Percentiles rank a stretch among this genome's conserved stretches.
phyloP scores from a whole-genome alignment of 2,888 invertebrate species.

The Amphipoea lucens region DNA sequence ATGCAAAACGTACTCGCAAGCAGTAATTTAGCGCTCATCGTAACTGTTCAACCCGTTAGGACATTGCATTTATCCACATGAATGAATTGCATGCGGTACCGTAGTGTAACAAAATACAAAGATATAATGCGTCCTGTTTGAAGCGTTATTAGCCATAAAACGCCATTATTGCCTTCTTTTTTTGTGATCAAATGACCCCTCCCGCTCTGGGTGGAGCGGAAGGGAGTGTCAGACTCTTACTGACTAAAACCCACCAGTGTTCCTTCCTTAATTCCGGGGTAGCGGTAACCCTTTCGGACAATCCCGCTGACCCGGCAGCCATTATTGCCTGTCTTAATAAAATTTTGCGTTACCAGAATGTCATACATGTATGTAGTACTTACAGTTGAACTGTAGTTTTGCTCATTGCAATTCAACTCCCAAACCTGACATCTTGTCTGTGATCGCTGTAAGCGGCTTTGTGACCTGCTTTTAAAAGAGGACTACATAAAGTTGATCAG shows the following conservation, averaged over 20 bases:
- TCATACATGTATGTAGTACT: neutral
- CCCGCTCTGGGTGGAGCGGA: too few relatives aligned
- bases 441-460: neutral
- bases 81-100: conserved; percentile 43
- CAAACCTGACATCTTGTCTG: neutral
- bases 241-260: too few relatives aligned
- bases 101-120: conserved; percentile 25
- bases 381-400: neutral
- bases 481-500: neutral
- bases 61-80: conserved; percentile 36
- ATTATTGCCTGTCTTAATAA: neutral
- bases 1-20: conserved; percentile 43
- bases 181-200: too few relatives aligned
- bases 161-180: neutral
- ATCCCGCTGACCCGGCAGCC: too few relatives aligned
- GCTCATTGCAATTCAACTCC: neutral
- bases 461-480: neutral
- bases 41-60: conserved; percentile 48
- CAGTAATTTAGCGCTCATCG: conserved; percentile 40
- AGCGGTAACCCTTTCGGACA: too few relatives aligned
- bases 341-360: neutral
- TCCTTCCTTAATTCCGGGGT: too few relatives aligned
- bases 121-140: conserved; percentile 30
- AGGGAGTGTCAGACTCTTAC: too few relatives aligned
- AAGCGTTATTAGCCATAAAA: conserved; percentile 52